Evolutionary conservation across 2,888 invertebrate species (phyloP).

Genomic region (Epinotia bilunana): DNA sequence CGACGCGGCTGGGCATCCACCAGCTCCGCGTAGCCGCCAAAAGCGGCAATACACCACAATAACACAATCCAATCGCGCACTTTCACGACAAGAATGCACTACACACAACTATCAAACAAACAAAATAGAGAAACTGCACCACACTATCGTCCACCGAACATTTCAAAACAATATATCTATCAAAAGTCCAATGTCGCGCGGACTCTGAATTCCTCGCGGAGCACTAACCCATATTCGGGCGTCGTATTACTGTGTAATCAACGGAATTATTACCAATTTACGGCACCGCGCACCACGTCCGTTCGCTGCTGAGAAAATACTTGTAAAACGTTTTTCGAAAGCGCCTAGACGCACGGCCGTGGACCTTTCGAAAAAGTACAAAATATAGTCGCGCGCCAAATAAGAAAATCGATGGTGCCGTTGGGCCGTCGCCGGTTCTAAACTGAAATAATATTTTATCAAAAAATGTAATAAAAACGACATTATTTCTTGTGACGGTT

Average conservation of each 20-base stretch:
- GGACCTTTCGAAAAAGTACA: constrained; percentile 81
- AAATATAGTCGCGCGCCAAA: constrained; percentile 80
- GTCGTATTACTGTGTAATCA: constrained; percentile 80
- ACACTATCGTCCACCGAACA: constrained; percentile 58
- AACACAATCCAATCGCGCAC: constrained; percentile 71
- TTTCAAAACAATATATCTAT: constrained; percentile 55
- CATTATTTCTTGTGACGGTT: constrained; percentile 82
- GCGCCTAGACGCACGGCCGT: constrained; percentile 76
- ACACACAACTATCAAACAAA: constrained; percentile 65
- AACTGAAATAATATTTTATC: constrained; percentile 83
- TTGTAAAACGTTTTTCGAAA: constrained; percentile 82
- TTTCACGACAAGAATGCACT: constrained; percentile 75
- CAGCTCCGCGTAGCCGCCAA: constrained; percentile 44
- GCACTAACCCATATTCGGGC: constrained; percentile 82
- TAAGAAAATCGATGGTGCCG: constrained; percentile 83
- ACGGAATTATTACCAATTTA: constrained; percentile 83
- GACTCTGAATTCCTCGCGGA: constrained; percentile 65
- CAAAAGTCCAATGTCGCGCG: constrained; percentile 68
- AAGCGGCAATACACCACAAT: constrained; percentile 69
- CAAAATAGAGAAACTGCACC: constrained; percentile 67
- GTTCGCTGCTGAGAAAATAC: constrained; percentile 76
- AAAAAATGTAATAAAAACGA: constrained; percentile 84
- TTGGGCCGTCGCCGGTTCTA: constrained; percentile 72
- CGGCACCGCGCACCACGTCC: constrained; percentile 77
- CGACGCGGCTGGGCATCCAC: neutral